Evolutionary conservation across 2,888 invertebrate genomes (phyloP), one percentile per base, ranked within the genome.

Genomic region (Parnassius glacialis): DNA sequence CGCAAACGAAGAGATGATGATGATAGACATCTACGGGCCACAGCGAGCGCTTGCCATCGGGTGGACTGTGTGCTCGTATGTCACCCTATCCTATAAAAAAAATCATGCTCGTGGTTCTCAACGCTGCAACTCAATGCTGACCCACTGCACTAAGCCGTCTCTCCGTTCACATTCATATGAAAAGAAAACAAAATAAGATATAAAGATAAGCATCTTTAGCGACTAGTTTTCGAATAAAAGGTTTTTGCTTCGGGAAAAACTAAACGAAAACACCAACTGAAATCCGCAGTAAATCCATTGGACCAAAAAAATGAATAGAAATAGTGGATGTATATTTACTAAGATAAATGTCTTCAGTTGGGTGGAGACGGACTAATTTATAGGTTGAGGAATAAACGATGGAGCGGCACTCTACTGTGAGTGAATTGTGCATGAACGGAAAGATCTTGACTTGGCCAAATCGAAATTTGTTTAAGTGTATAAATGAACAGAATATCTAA

Each of bases 361-460:
- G 25, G 42, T 43, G 11, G 60, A 54, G 60, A 42, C n/a, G 43
- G 25, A 43, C 60, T 60, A 45, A 60, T 55, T 60, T 60, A 60
- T 60, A 34, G 42, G 41, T 43, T 16, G 41, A 52, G 52, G 52
- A 34, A 25, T 52, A 52, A 52, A 52, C 12, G 52, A 2, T 25
- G 12, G 52, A 12, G 41, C 20, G 25, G 56, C 51, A 57, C 34
- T 60, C 50, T 20, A 25, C 56, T 57, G 57, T 20, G 45, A 52
- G 42, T 45, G 47, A 61, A 57, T 61, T 57, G 61, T 57, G 61
- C 61, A 61, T 42, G 42, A 61, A 25, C 20, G 57, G 61, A 61
- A 57, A 61, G 57, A 57, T 61, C 48, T 44, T 45, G 57, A 9
- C 34, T 9, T 10, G 10, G 43, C 13, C 3, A 45, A 61, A 61